These are phyloP conservation scores for Mormyrus hasselquistii DNA, from an alignment of 2,797 vertebrate species.

Conservation along the genomic window DNA sequence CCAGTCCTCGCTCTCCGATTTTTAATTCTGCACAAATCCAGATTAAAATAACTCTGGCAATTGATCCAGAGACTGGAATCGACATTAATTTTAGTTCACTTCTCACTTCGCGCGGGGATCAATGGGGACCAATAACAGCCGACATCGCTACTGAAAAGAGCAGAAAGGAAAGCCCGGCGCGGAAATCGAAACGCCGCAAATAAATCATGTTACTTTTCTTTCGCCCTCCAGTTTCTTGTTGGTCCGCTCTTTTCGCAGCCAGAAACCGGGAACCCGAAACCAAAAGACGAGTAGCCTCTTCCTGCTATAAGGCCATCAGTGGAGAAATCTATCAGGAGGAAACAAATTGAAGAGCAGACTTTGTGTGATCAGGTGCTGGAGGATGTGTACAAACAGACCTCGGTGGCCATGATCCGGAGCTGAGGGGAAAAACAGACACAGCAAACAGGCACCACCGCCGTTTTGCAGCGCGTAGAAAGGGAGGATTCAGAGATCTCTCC, in stretches of 20 bases:
- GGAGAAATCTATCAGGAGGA: constrained; percentile 56
- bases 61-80: constrained; percentile 89
- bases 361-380: constrained; percentile 18
- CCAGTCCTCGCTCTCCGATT: constrained; percentile 42
- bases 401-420: neutral
- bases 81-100: constrained; percentile 99
- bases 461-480: neutral
- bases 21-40: constrained; percentile 79
- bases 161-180: constrained; percentile 74
- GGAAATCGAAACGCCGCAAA: constrained; percentile 89
- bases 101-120: constrained; percentile 91
- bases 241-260: constrained; percentile 34
- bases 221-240: constrained; percentile 40
- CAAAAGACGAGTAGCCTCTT: constrained; percentile 63
- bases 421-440: neutral
- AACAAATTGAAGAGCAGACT: constrained; percentile 27
- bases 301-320: constrained; percentile 66
- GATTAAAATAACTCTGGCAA: constrained; percentile 91
- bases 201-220: constrained; percentile 95
- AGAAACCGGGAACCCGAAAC: constrained; percentile 70
- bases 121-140: constrained; percentile 95
- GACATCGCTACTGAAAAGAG: constrained; percentile 82
- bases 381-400: constrained; percentile 6
- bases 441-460: neutral
- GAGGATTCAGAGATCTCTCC: neutral